Evolutionary conservation across 2,888 invertebrate genomes (phyloP), one percentile per base, ranked within the genome.

Genomic region (Eupithecia pulchellata): DNA sequence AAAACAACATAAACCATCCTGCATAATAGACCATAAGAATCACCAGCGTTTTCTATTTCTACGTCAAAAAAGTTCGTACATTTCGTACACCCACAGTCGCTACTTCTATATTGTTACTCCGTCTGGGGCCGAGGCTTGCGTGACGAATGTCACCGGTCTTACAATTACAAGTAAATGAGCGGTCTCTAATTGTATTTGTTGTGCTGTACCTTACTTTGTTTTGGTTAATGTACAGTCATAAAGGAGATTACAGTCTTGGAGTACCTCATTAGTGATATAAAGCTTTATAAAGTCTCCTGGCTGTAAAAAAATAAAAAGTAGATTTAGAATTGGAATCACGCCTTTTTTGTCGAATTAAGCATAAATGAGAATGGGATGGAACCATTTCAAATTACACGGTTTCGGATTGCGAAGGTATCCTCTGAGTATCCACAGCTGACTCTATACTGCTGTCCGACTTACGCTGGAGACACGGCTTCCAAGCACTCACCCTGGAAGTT

Each of bases 81-180:
- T 17, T 34, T 20, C 47, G 20, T 20, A 55, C 20, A 55, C 13
- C 8, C 14, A 2, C 27, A 29, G 42, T 42, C 29, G 5, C 25
- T 20, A 20, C 42, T n/a, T 39, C 29, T 42, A n/a, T n/a, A 27
- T 25, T 42, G 47, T 47, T 61, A 64, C 55, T 68, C 68, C 52
- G 52, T 27, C n/a, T 30, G 42, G 64, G 64, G 55, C 25, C 29
- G 29, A 39, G 14, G 52, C 52, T 73, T 61, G 73, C 73, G 73
- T 73, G 73, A 73, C 69, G 67, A 64, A 67, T 34, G 55, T 34
- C 25, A 30, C 63, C 42, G 66, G 67, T 69, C 57, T 62, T 52
- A 60, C 67, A 67, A 69, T 73, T 69, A 73, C 67, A 62, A 70
- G 67, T 65, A 73, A 72, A 73, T 69, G 69, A 65, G 64, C 17